These are phyloP conservation scores for Drosophila leonis DNA, from an alignment of 2,888 invertebrate genomes.

Conservation along the genomic window DNA sequence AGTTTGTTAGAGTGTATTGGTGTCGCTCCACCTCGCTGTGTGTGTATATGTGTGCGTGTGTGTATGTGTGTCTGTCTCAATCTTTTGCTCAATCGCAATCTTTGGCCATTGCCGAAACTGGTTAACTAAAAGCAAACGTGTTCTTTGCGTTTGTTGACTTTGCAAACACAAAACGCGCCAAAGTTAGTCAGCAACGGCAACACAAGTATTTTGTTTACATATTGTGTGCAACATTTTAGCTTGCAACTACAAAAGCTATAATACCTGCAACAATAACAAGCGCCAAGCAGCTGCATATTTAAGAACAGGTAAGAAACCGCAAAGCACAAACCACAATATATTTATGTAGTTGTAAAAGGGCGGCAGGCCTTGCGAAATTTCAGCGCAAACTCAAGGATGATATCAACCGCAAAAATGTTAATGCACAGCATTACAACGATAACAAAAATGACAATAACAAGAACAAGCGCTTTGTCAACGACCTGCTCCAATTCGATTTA, in stretches of 20 bases:
- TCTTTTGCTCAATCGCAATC: constrained; percentile 78
- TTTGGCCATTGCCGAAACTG: constrained; percentile 77
- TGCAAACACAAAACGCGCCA: constrained; percentile 66
- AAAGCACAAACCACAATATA: constrained; percentile 18
- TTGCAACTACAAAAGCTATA: constrained; percentile 8
- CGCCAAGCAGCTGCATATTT: constrained; percentile 37
- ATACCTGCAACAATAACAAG: constrained; percentile 27
- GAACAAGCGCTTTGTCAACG: constrained; percentile 61
- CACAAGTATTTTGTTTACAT: constrained; percentile 54
- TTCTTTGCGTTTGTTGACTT: constrained; percentile 75
- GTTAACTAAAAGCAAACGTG: constrained; percentile 78
- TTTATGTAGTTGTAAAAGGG: constrained; percentile 41
- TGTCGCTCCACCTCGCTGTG: constrained; percentile 27
- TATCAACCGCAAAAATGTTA: constrained; percentile 48
- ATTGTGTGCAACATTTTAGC: constrained; percentile 36
- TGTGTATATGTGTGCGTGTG: constrained; percentile 15
- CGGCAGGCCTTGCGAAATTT: constrained; percentile 43
- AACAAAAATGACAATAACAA: constrained; percentile 20
- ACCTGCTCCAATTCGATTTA: constrained; percentile 80
- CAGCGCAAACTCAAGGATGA: constrained; percentile 61
- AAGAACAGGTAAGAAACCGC: constrained; percentile 59
- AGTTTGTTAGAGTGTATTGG: constrained; percentile 43
- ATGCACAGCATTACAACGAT: constrained; percentile 45
- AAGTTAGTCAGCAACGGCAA: constrained; percentile 56
- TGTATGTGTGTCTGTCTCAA: constrained; percentile 58